phyloP scores from a whole-genome alignment of 2,888 invertebrate genomes.

The Perdita meconis region DNA sequence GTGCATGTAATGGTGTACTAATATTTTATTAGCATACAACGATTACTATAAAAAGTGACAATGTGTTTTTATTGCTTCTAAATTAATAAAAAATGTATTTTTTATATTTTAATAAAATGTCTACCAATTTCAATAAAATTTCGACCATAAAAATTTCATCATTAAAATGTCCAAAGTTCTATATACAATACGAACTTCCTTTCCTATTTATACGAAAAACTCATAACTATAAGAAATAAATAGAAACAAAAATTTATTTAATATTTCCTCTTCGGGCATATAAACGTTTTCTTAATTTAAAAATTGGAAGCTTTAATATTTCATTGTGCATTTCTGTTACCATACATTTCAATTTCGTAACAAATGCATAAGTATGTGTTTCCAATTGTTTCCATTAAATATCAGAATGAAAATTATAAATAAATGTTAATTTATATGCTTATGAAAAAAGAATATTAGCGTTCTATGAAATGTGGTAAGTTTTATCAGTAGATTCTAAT shows the following conservation, averaged over 20 bases:
- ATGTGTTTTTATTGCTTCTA: slow-evolving; percentile 12
- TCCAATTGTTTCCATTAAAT: not conserved
- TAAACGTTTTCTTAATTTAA: no score
- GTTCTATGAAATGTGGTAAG: slow-evolving; percentile 2
- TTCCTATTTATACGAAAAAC: not conserved
- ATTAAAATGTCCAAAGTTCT: slow-evolving; percentile 40
- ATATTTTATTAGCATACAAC: slow-evolving; percentile 39
- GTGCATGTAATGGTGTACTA: slow-evolving; percentile 49
- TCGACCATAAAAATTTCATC: no score
- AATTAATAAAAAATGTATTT: slow-evolving; percentile 24
- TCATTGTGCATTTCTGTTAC: not conserved
- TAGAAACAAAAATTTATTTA: slow-evolving; percentile 10
- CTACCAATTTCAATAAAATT: no score
- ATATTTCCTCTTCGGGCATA: not conserved
- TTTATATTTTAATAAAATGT: slow-evolving; percentile 10
- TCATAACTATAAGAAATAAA: not conserved
- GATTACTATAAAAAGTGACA: slow-evolving; percentile 19
- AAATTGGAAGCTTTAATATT: no score
- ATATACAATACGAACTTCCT: not conserved
- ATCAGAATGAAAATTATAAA: not conserved
- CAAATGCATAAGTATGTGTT: not conserved
- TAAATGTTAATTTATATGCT: not conserved
- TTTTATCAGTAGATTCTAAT: not conserved
- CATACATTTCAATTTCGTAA: not conserved
- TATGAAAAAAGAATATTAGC: not conserved